A percentile compares a stretch with the other conserved stretches of the same genome.
Conservation (phyloP, 2,797 vertebrate species). For the Coluber constrictor region DNA sequence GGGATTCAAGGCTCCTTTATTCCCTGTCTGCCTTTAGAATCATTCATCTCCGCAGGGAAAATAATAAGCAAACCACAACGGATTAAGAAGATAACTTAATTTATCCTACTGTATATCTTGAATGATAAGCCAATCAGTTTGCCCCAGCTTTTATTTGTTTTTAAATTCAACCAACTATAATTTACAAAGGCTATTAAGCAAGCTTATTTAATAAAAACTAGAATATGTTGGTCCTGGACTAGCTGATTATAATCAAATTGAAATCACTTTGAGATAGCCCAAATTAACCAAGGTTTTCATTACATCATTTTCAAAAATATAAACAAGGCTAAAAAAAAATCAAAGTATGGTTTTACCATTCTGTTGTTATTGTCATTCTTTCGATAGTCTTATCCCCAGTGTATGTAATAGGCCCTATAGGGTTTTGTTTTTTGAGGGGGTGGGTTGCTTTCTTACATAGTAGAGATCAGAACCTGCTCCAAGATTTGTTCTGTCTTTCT, state of each 20-base stretch:
- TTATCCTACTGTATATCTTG: neutral
- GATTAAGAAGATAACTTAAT: neutral
- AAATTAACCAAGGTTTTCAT: constrained; percentile 21
- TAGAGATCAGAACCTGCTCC: constrained; percentile 51
- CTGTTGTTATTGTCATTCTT: constrained; percentile 19
- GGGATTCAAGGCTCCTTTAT: neutral
- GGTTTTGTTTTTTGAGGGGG: neutral
- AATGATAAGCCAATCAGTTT: neutral
- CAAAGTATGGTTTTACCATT: neutral
- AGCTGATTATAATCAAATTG: constrained; percentile 14
- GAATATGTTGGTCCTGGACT: constrained; percentile 16
- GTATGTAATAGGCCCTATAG: constrained; percentile 24
- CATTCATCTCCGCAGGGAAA: neutral
- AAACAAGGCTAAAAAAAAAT: constrained; percentile 37
- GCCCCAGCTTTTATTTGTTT: neutral
- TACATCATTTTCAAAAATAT: constrained; percentile 36
- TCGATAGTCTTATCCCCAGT: constrained; percentile 43
- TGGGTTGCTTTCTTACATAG: constrained; percentile 27
- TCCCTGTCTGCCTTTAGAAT: neutral
- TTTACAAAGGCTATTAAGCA: neutral
- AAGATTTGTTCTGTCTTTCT: constrained; percentile 46
- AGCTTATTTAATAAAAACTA: neutral
- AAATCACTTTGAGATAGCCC: neutral
- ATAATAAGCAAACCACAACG: neutral
- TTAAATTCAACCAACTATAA: neutral